phyloP scores from a whole-genome alignment of 2,888 invertebrate genomes.

The Lasioglossum figueresi region DNA sequence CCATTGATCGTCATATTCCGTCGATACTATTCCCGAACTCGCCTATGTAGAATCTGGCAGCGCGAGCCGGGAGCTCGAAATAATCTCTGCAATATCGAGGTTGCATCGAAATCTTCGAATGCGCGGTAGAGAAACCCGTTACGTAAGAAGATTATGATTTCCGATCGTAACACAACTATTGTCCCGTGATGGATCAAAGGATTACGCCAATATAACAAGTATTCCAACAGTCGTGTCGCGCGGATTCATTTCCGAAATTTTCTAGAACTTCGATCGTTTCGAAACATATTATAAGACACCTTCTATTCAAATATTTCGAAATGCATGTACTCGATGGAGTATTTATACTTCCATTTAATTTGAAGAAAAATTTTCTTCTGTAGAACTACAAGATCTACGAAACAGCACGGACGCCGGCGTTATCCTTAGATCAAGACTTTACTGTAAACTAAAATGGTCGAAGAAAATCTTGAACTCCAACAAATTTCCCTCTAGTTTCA shows the following conservation, averaged over 20 bases:
- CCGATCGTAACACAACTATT: neutral
- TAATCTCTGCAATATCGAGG: constrained; percentile 10
- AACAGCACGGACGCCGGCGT: too few relatives aligned
- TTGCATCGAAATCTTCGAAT: neutral
- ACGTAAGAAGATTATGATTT: neutral
- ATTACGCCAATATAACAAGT: neutral
- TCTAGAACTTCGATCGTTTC: neutral
- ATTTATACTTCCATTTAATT: neutral
- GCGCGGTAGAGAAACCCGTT: neutral
- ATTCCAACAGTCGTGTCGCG: neutral
- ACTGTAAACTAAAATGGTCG: neutral
- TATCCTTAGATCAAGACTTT: too few relatives aligned
- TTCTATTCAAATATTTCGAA: neutral
- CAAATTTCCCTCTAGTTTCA: neutral
- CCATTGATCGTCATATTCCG: neutral
- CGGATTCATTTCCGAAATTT: neutral
- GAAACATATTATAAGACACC: neutral
- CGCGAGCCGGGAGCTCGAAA: neutral
- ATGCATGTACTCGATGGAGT: neutral
- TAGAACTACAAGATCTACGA: too few relatives aligned
- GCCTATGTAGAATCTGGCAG: neutral
- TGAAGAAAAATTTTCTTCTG: too few relatives aligned
- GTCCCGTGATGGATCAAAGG: neutral
- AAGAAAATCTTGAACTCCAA: neutral
- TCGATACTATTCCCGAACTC: neutral